Percentiles rank a stretch among this genome's conserved stretches.
These are phyloP conservation scores for Chrysolina haemoptera DNA, from an alignment of 2,888 invertebrate species.

Conservation along the genomic window DNA sequence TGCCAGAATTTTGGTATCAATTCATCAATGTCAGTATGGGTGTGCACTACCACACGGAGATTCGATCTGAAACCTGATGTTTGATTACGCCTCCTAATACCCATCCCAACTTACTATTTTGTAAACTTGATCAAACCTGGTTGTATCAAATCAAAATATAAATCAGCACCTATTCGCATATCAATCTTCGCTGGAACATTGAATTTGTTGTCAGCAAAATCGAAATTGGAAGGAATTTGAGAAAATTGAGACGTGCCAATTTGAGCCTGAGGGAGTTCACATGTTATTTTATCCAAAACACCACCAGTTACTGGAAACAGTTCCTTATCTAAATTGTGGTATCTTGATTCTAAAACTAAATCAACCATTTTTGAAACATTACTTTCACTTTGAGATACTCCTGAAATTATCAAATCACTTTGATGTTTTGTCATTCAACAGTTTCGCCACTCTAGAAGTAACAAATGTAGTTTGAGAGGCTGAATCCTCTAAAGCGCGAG, in stretches of 20 bases:
- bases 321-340: background rate
- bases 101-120: no score
- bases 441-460: no score
- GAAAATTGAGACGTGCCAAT: no score
- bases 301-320: background rate
- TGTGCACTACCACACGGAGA: no score
- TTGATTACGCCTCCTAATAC: no score
- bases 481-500: background rate
- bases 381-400: background rate
- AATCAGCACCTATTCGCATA: slow-evolving; percentile 4
- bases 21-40: background rate
- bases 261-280: no score
- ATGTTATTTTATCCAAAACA: no score
- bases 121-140: slow-evolving; percentile 13
- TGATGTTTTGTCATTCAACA: background rate
- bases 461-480: no score
- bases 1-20: background rate
- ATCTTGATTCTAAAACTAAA: background rate
- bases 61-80: no score
- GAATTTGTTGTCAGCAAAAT: no score
- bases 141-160: slow-evolving; percentile 25
- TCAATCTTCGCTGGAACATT: no score
- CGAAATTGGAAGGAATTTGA: no score
- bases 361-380: background rate
- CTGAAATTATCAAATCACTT: background rate